Evolutionary conservation across 2,888 invertebrate species (phyloP).

Genomic region (Tenthredo distinguenda): DNA sequence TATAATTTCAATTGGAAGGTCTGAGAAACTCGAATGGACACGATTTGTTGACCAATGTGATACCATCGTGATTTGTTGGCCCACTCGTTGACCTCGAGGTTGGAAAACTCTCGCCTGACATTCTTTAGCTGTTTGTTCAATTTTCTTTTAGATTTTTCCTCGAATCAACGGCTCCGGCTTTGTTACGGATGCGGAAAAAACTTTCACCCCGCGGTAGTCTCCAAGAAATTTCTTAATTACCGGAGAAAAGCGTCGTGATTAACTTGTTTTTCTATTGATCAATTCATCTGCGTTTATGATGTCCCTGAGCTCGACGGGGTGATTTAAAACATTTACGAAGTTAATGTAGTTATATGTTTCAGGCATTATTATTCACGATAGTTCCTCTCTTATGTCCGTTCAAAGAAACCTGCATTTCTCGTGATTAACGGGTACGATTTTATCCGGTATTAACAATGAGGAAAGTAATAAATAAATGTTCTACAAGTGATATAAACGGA

Average conservation of each 20-base stretch:
- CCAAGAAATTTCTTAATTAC: not conserved
- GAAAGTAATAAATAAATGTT: not conserved
- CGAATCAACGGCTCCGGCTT: not conserved
- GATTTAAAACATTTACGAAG: not conserved
- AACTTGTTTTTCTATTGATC: not conserved
- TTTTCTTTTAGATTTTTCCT: slow-evolving; percentile 5
- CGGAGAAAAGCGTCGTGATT: not conserved
- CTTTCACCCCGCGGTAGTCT: not conserved
- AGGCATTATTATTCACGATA: not conserved
- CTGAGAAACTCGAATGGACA: slow-evolving; percentile 33
- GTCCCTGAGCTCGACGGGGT: not conserved
- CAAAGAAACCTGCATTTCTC: not conserved
- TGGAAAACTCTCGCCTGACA: slow-evolving; percentile 15
- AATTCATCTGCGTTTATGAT: not conserved
- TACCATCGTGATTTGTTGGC: not conserved
- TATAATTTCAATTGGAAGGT: slow-evolving; percentile 37
- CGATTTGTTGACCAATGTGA: slow-evolving; percentile 38
- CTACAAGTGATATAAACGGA: not conserved
- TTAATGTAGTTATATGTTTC: not conserved
- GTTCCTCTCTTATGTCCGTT: not conserved
- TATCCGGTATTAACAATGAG: not conserved
- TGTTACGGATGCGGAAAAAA: not conserved
- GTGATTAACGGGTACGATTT: not conserved
- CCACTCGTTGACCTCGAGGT: slow-evolving; percentile 17
- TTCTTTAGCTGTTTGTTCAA: not conserved